These are phyloP conservation scores for Sparus aurata DNA, from an alignment of 2,797 vertebrate species.

Conservation along the genomic window DNA sequence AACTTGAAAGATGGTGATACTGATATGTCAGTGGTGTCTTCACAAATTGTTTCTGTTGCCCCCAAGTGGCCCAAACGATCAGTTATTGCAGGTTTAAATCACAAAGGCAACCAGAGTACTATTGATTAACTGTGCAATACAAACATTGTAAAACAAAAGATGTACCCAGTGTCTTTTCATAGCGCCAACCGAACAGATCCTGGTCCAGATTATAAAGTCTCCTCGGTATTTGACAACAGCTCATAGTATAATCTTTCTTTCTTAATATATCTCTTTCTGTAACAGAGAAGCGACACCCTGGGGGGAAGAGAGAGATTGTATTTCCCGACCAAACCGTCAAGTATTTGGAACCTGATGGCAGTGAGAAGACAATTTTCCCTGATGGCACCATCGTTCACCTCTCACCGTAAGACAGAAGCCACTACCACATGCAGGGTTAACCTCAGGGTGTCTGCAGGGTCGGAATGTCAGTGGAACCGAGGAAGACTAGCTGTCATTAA, in stretches of 20 bases:
- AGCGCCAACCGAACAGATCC: no score
- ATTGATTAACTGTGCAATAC: no score
- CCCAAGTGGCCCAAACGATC: no score
- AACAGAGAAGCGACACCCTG: constrained; percentile 82
- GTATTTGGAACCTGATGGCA: constrained; percentile 83
- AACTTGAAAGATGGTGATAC: no score
- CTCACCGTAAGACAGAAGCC: constrained; percentile 77
- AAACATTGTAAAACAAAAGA: no score
- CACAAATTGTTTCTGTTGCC: no score
- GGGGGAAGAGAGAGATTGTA: constrained; percentile 83
- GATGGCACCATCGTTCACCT: constrained; percentile 83
- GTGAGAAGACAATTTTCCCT: constrained; percentile 83
- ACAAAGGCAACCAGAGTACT: no score
- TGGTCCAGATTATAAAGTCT: background rate
- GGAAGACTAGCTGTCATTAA: constrained; percentile 16
- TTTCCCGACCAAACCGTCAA: constrained; percentile 86
- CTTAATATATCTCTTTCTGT: background rate
- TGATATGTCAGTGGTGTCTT: no score
- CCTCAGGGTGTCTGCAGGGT: constrained; percentile 8
- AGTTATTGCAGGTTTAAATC: no score
- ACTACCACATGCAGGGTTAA: background rate
- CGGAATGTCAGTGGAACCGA: background rate
- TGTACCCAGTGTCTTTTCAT: no score
- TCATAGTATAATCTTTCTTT: background rate
- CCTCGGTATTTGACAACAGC: background rate